phyloP scores from a whole-genome alignment of 2,888 invertebrate species.

The Abrostola tripartita region DNA sequence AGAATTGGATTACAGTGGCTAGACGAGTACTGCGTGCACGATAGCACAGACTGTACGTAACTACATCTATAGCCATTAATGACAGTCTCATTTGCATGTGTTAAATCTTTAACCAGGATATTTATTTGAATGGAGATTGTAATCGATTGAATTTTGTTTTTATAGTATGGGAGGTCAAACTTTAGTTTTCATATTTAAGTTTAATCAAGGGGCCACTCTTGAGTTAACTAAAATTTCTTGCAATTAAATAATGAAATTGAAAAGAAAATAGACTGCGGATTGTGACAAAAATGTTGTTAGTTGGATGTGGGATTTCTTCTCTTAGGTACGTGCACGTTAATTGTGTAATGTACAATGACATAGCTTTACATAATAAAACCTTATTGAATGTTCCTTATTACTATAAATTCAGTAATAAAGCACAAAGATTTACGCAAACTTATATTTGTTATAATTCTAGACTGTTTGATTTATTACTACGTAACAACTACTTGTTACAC shows the following conservation, averaged over 20 bases:
- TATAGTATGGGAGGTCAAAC: too few relatives aligned
- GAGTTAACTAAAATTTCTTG: too few relatives aligned
- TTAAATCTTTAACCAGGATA: conserved; percentile 51
- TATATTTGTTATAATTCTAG: conserved; percentile 37
- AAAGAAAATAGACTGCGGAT: too few relatives aligned
- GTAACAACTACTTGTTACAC: conserved; percentile 37
- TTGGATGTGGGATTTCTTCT: too few relatives aligned
- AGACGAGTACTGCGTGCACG: conserved; percentile 33
- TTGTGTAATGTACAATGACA: too few relatives aligned
- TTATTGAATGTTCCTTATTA: background rate
- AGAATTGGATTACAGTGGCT: conserved; percentile 75
- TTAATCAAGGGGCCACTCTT: too few relatives aligned
- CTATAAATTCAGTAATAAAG: conserved; percentile 11
- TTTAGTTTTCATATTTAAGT: too few relatives aligned
- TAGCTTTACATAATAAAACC: too few relatives aligned
- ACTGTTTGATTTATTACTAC: conserved; percentile 38
- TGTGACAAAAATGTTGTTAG: too few relatives aligned
- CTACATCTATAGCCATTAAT: conserved; percentile 29
- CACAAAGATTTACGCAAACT: conserved; percentile 20
- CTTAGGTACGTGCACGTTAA: too few relatives aligned
- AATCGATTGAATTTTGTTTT: conserved; percentile 15
- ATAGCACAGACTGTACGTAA: conserved; percentile 29
- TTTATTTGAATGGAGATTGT: conserved; percentile 35
- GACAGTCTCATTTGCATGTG: conserved; percentile 57
- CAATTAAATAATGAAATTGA: too few relatives aligned